Evolutionary conservation across 23 tunicate species (phyloP).

Genomic region (Halocynthia roretzi): DNA sequence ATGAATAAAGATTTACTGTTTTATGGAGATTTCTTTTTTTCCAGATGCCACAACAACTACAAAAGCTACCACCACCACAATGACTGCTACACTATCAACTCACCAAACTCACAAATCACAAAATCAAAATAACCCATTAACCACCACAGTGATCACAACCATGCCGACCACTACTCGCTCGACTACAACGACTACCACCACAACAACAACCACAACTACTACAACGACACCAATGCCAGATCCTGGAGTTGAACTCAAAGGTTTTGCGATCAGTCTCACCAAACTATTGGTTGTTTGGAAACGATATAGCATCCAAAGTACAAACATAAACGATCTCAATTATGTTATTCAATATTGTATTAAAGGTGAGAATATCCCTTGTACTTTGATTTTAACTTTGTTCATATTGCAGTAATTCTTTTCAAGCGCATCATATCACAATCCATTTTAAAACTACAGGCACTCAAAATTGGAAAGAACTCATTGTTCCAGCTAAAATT

Average conservation of each 20-base stretch:
- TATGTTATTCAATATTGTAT: conserved; percentile 53
- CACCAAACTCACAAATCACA: conserved; percentile 5
- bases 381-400: too few relatives aligned
- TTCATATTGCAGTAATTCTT: neutral
- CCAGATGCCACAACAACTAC: conserved; percentile 14
- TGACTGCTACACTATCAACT: neutral
- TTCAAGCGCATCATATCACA: neutral
- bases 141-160: neutral
- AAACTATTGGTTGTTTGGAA: conserved; percentile 39
- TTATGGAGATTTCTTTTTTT: neutral
- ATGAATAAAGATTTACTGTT: neutral
- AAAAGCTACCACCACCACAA: conserved; percentile 1
- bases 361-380: conserved; percentile 34
- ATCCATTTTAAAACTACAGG: conserved; percentile 19
- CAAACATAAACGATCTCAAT: conserved; percentile 22
- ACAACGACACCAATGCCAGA: conserved; percentile 26
- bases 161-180: neutral
- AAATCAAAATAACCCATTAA: neutral
- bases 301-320: conserved; percentile 15
- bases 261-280: conserved; percentile 35
- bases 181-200: conserved; percentile 13
- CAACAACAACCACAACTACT: conserved; percentile 28
- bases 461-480: conserved; percentile 23
- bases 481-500: conserved; percentile 17
- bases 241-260: conserved; percentile 42